Evolutionary conservation across 2,113 vertebrate species (phyloP).

Genomic region (Leucoraja erinaceus): DNA sequence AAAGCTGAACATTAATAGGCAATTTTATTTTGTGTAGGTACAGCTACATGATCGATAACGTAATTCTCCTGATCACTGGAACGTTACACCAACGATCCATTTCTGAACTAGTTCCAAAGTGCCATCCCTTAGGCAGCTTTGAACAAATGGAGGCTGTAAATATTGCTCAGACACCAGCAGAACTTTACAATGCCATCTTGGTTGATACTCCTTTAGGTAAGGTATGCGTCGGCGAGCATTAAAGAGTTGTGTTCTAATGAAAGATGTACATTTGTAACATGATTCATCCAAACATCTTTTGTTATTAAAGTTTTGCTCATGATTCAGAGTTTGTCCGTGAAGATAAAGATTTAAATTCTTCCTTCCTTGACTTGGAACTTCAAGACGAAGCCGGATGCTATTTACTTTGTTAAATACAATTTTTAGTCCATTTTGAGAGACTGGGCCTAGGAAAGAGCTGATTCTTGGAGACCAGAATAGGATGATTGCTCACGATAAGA

Average conservation of each 20-base stretch:
- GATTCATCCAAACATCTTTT: neutral
- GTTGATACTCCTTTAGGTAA: slow-evolving; percentile 94
- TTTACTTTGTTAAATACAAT: too few relatives aligned
- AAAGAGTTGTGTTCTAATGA: neutral
- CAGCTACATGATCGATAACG: slow-evolving; percentile 98
- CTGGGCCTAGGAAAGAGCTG: neutral
- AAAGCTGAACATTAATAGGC: neutral
- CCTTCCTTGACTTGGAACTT: too few relatives aligned
- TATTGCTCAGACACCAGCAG: slow-evolving; percentile 93
- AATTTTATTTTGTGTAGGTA: slow-evolving; percentile 61
- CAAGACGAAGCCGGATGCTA: too few relatives aligned
- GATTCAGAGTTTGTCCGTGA: neutral
- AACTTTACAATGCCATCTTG: slow-evolving; percentile 95
- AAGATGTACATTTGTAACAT: neutral
- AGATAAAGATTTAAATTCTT: too few relatives aligned
- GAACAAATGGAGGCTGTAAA: slow-evolving; percentile 99
- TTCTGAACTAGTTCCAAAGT: slow-evolving; percentile 90
- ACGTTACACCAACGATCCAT: slow-evolving; percentile 93
- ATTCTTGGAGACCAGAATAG: neutral
- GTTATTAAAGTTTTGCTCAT: neutral
- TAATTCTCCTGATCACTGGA: slow-evolving; percentile 94
- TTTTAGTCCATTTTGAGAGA: neutral
- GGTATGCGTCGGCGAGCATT: slow-evolving; percentile 11
- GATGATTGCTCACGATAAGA: neutral
- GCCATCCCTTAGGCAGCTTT: slow-evolving; percentile 91